Evolutionary conservation across 1,140 invertebrate genomes (phyloP).

Genomic region (Stenopsyche tienmushanensis): DNA sequence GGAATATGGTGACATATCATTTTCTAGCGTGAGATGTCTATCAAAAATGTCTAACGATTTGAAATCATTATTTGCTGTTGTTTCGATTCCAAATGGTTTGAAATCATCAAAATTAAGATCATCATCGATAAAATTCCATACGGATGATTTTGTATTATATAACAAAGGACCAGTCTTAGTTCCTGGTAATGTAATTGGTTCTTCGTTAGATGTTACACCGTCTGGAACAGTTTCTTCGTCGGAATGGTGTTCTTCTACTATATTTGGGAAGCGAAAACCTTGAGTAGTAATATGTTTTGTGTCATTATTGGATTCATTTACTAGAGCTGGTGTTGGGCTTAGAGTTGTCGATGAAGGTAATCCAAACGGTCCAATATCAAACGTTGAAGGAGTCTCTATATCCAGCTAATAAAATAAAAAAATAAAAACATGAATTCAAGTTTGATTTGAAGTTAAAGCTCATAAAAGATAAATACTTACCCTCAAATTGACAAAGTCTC

Average conservation of each 20-base stretch:
- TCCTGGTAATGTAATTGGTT: neutral
- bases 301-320: slow-evolving; percentile 40
- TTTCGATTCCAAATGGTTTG: slow-evolving; percentile 52
- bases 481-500: slow-evolving; percentile 47
- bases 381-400: slow-evolving; percentile 51
- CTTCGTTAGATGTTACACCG: neutral
- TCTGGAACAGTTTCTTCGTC: slow-evolving; percentile 36
- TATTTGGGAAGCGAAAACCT: slow-evolving; percentile 51
- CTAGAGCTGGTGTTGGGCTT: slow-evolving; percentile 27
- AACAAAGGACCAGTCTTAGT: slow-evolving; percentile 4
- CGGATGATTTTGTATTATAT: slow-evolving; percentile 29
- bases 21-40: slow-evolving; percentile 39
- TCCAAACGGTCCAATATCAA: slow-evolving; percentile 31
- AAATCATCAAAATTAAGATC: slow-evolving; percentile 50
- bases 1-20: slow-evolving; percentile 46
- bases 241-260: slow-evolving; percentile 48
- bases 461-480: slow-evolving; percentile 42
- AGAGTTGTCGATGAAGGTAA: slow-evolving; percentile 31
- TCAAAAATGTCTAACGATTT: slow-evolving; percentile 29
- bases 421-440: no score
- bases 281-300: slow-evolving; percentile 45
- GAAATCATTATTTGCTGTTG: slow-evolving; percentile 34
- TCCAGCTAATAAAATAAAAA: slow-evolving; percentile 49
- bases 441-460: no score
- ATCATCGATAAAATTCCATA: slow-evolving; percentile 50